Evolutionary conservation across 2,113 vertebrate genomes (phyloP).

Genomic region (Rostratula benghalensis): DNA sequence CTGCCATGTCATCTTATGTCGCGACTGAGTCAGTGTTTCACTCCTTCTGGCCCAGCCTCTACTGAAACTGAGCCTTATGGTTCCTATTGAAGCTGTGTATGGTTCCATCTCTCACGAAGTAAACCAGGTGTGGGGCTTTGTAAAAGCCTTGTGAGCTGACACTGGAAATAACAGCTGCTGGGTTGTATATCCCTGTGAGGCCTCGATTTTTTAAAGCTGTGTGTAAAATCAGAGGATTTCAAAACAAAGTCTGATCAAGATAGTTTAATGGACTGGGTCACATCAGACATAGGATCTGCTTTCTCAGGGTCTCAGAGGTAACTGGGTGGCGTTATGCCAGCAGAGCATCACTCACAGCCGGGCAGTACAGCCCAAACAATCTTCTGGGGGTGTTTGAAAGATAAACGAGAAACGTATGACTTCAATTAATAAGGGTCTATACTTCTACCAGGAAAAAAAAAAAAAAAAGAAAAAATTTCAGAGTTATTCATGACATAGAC

Average conservation of each 20-base stretch:
- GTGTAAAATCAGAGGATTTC: not conserved
- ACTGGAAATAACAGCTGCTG: not conserved
- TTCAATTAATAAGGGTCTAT: not conserved
- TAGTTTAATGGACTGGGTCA: not conserved
- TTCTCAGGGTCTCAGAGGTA: not conserved
- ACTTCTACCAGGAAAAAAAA: not conserved
- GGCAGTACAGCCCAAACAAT: not conserved
- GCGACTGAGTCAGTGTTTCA: not conserved
- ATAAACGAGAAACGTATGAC: not conserved
- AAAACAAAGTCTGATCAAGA: not conserved
- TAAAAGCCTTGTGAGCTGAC: not conserved
- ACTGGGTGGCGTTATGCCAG: accelerated
- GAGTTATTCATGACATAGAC: not conserved
- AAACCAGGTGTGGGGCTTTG: not conserved
- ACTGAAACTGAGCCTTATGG: not conserved
- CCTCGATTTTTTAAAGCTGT: not conserved
- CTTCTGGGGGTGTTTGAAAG: not conserved
- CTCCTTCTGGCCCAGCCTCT: not conserved
- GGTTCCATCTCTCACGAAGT: not conserved
- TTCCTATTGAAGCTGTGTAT: not conserved
- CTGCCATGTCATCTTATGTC: not conserved
- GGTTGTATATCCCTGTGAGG: not conserved
- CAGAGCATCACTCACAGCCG: not conserved
- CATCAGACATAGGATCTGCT: not conserved
- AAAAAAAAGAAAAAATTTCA: not conserved